phyloP scores from a whole-genome alignment of 2,888 invertebrate genomes.

The Drosophila mulleri region DNA sequence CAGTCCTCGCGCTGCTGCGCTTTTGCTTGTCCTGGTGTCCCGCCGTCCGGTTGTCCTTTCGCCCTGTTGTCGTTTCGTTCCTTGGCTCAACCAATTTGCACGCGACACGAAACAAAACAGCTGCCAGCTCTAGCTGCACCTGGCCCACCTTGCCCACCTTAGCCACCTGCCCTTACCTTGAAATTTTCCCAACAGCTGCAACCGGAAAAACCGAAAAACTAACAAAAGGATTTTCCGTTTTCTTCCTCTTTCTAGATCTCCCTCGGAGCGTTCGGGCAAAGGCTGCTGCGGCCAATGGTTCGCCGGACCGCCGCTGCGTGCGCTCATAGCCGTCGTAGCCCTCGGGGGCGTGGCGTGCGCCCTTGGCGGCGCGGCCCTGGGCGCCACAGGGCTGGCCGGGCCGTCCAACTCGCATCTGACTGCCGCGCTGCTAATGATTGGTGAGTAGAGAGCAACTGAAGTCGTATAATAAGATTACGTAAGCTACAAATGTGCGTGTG shows the following conservation, averaged over 20 bases:
- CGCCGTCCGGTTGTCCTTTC: background rate
- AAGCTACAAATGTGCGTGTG: background rate
- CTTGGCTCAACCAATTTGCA: conserved; percentile 67
- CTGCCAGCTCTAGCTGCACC: conserved; percentile 44
- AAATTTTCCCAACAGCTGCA: conserved; percentile 39
- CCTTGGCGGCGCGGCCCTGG: conserved; percentile 85
- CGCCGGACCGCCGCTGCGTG: conserved; percentile 85
- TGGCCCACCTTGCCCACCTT: conserved; percentile 1
- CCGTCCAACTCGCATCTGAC: conserved; percentile 85
- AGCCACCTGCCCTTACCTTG: background rate
- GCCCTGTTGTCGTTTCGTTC: background rate
- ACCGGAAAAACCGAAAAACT: conserved; percentile 22
- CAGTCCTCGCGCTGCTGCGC: conserved; percentile 60
- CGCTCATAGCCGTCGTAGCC: conserved; percentile 85
- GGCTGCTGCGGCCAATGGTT: conserved; percentile 86
- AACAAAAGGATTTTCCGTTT: conserved; percentile 37
- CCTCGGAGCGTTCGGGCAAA: conserved; percentile 85
- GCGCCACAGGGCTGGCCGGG: conserved; percentile 85
- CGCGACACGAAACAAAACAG: conserved; percentile 67
- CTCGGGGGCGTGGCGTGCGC: conserved; percentile 85
- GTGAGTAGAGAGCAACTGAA: conserved; percentile 71
- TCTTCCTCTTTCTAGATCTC: conserved; percentile 80
- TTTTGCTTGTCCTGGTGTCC: conserved; percentile 35
- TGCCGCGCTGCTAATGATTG: conserved; percentile 85
- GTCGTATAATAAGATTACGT: conserved; percentile 5